These are phyloP conservation scores for Drosophila oshimai DNA, from an alignment of 1,140 invertebrate species.

Conservation along the genomic window DNA sequence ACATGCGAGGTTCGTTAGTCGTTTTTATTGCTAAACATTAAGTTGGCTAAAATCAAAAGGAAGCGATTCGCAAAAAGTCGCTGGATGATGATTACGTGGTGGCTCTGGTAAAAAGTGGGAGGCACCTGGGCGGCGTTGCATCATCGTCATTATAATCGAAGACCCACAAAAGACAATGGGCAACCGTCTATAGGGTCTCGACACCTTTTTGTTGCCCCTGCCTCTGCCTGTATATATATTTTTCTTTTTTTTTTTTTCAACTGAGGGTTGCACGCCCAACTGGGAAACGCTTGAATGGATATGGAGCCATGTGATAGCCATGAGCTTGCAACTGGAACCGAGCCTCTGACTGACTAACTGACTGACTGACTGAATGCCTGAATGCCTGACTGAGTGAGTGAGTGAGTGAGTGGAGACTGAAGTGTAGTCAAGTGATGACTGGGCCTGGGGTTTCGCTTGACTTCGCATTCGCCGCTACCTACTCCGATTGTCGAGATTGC, in stretches of 20 bases:
- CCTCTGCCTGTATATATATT: neutral
- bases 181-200: constrained; percentile 25
- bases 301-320: constrained; percentile 73
- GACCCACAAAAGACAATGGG: constrained; percentile 67
- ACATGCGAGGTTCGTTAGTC: constrained; percentile 34
- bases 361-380: constrained; percentile 31
- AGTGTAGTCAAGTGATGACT: constrained; percentile 48
- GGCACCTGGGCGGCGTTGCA: constrained; percentile 38
- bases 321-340: constrained; percentile 57
- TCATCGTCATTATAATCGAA: constrained; percentile 78
- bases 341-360: constrained; percentile 15
- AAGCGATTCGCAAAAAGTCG: constrained; percentile 30
- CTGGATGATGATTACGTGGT: constrained; percentile 53
- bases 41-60: constrained; percentile 32
- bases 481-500: constrained; percentile 44
- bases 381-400: constrained; percentile 12
- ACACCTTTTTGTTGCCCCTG: constrained; percentile 37
- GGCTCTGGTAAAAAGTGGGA: constrained; percentile 18
- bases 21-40: constrained; percentile 6
- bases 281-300: constrained; percentile 71
- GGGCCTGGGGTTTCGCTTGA: constrained; percentile 61
- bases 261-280: constrained; percentile 38
- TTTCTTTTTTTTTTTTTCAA: neutral
- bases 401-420: constrained; percentile 24
- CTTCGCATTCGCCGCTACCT: constrained; percentile 40